These are phyloP conservation scores for Falco rusticolus DNA, from an alignment of 2,797 vertebrate genomes.

Conservation along the genomic window DNA sequence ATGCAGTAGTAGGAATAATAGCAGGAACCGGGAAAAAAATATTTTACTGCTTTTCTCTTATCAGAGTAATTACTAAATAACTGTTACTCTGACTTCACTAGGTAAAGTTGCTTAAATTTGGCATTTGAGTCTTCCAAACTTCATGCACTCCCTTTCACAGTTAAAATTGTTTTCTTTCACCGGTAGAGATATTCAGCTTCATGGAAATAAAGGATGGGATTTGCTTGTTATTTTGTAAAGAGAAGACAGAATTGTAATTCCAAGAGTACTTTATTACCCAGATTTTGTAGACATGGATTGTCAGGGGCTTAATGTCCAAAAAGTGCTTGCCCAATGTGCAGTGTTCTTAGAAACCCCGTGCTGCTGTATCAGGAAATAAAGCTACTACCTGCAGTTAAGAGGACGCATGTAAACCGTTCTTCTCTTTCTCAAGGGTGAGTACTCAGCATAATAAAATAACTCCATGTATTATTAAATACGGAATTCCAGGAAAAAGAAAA, in stretches of 20 bases:
- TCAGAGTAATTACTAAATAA: background rate
- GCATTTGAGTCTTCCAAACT: background rate
- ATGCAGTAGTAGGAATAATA: background rate
- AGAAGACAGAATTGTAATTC: background rate
- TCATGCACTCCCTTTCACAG: background rate
- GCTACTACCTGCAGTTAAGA: background rate
- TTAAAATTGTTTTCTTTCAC: background rate
- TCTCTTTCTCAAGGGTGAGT: background rate
- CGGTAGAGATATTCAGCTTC: background rate
- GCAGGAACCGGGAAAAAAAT: background rate
- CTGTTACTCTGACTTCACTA: background rate
- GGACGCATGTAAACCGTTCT: background rate
- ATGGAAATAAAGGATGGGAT: background rate
- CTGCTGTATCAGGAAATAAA: background rate
- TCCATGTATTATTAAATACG: background rate
- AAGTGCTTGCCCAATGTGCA: background rate
- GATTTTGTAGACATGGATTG: background rate
- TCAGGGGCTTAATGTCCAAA: background rate
- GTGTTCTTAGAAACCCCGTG: background rate
- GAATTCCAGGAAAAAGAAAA: background rate
- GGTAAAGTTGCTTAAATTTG: background rate
- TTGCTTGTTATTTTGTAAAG: background rate
- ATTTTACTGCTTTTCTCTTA: background rate
- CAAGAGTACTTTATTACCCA: background rate
- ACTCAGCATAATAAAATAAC: background rate